Evolutionary conservation across 2,113 vertebrate genomes (phyloP), one percentile per base, ranked within the genome.

Genomic region (Heterotilapia buettikoferi): DNA sequence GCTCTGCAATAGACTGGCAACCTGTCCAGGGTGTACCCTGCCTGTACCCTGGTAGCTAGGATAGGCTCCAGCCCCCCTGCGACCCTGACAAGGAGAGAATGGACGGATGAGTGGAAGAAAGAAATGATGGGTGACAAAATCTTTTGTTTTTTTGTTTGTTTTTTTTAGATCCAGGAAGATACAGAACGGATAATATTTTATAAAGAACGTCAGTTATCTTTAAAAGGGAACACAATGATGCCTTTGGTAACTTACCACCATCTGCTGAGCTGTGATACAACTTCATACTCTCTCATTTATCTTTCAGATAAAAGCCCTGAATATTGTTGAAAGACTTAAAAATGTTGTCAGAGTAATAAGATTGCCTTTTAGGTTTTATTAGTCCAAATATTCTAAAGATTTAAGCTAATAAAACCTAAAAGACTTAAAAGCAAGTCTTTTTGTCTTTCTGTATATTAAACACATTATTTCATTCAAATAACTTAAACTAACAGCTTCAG

Each of bases 401-500:
- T 45, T 6, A 73, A 43, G 21, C 40, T 40, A 68, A 40, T 21
- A 68, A 68, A 68, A 40, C 63, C 36, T 68, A 40, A 68, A 21
- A 68, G 63, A 40, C 63, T 68, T 40, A 40, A 4, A 68, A 68
- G 33, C 6, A 68, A 68, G 11, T 40, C 63, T 26, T 45, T 59
- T 61, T 9, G 18, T 36, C 31, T 36, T 66, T 78, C 29, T 78
- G 45, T 33, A 31, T 33, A 52, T 78, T 12, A 59, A 33, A 43
- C 47, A 40, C 10, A 26, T 68, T 4, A 16, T 31, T 88, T 13
- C 3, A 61, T 52, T 88, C 8, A 86, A 92, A 92, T 31, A 45
- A 93, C 2, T 53, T 82, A 38, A 90, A 83, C 50, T 76, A 63
- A 63, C 87, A 92, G 80, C 87, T 93, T 96, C 91, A 96, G 96